phyloP scores from a whole-genome alignment of 2,888 invertebrate genomes.

The Oligia fasciuncula region DNA sequence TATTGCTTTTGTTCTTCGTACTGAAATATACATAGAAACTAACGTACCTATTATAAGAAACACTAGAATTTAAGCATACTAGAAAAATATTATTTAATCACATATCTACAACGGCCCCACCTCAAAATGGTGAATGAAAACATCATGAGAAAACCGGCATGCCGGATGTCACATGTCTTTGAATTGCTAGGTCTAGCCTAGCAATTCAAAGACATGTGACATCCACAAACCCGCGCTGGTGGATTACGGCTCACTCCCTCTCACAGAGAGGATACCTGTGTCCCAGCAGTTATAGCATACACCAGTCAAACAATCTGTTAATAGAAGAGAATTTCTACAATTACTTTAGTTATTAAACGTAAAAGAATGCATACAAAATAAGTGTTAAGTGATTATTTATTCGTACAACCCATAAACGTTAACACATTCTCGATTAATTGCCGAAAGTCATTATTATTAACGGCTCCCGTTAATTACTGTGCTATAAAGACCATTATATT shows the following conservation, averaged over 20 bases:
- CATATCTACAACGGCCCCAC: neutral
- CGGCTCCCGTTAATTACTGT: constrained; percentile 41
- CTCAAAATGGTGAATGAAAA: neutral
- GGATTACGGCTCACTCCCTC: neutral
- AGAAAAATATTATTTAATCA: neutral
- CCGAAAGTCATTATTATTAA: constrained; percentile 58
- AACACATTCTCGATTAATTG: constrained; percentile 46
- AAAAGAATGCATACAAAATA: neutral
- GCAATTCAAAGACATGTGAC: neutral
- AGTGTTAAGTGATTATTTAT: constrained; percentile 25
- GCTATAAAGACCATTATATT: constrained; percentile 41
- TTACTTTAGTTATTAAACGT: neutral
- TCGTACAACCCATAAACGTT: constrained; percentile 34
- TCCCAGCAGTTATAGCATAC: neutral
- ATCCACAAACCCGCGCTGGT: neutral
- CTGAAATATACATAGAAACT: neutral
- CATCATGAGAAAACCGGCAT: neutral
- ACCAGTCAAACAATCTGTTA: neutral
- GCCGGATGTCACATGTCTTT: too few relatives aligned
- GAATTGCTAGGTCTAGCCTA: too few relatives aligned
- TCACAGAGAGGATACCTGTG: neutral
- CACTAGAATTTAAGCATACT: neutral
- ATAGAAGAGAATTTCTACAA: neutral
- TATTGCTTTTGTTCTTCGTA: neutral
- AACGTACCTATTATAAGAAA: neutral